phyloP scores from a whole-genome alignment of 2,888 invertebrate genomes.

The Drosophila melanosoma region DNA sequence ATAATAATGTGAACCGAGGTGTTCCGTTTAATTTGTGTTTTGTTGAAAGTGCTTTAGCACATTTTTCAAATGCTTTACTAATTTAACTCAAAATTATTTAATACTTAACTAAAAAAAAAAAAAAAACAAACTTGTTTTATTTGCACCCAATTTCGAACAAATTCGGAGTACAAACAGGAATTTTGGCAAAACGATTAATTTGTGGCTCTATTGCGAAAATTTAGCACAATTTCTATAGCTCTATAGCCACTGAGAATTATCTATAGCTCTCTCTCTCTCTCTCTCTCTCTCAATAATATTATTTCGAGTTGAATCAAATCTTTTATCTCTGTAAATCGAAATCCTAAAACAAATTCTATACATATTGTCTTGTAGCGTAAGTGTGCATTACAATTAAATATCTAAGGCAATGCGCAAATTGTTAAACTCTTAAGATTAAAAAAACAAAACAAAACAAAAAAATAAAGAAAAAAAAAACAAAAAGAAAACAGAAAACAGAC shows the following conservation, averaged over 20 bases:
- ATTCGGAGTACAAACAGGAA: constrained; percentile 82
- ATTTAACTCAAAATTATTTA: constrained; percentile 57
- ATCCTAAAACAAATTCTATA: constrained; percentile 30
- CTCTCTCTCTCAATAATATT: constrained; percentile 18
- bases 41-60: constrained; percentile 67
- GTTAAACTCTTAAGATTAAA: constrained; percentile 58
- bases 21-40: constrained; percentile 57
- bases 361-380: constrained; percentile 54
- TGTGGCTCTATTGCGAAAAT: constrained; percentile 51
- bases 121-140: constrained; percentile 29
- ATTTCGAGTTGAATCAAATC: constrained; percentile 34
- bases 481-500: background rate
- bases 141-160: constrained; percentile 70
- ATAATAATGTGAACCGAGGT: constrained; percentile 23
- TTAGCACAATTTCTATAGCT: constrained; percentile 55
- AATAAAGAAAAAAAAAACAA: constrained; percentile 22
- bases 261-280: constrained; percentile 27
- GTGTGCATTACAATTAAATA: constrained; percentile 36
- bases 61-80: constrained; percentile 69
- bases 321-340: constrained; percentile 47
- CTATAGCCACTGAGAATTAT: constrained; percentile 36
- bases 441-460: constrained; percentile 23
- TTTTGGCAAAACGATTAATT: constrained; percentile 42
- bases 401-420: constrained; percentile 57
- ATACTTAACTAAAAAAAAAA: constrained; percentile 15